Conservation (phyloP, 2,113 vertebrate species). For the Syngnathus typhle region DNA sequence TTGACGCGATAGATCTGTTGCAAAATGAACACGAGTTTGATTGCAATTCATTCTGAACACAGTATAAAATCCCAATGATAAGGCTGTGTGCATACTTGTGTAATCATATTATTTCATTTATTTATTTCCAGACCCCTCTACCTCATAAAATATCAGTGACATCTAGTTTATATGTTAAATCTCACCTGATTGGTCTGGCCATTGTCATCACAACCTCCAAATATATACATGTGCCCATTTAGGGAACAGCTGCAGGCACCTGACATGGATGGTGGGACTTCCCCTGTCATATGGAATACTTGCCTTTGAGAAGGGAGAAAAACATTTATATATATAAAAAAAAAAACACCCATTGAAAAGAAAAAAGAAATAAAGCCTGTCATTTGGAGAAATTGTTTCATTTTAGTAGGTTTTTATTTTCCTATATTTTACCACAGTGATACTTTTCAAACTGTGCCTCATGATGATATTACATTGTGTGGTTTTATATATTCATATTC, state of each 20-base stretch:
- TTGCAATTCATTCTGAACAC: too few species aligned
- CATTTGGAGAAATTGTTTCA: too few species aligned
- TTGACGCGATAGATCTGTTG: constrained; percentile 83
- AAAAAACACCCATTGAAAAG: too few species aligned
- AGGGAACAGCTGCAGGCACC: constrained; percentile 84
- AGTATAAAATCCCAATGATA: too few species aligned
- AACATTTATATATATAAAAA: not conserved
- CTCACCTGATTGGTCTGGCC: constrained; percentile 89
- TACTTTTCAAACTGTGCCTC: too few species aligned
- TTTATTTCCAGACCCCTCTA: too few species aligned
- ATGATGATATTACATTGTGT: too few species aligned
- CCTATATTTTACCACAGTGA: too few species aligned
- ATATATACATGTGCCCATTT: constrained; percentile 82
- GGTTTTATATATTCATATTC: constrained; percentile 8
- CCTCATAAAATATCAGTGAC: not conserved
- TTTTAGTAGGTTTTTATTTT: too few species aligned
- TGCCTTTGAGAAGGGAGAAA: constrained; percentile 70
- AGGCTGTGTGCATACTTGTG: too few species aligned
- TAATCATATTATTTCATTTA: too few species aligned
- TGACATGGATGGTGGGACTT: constrained; percentile 86
- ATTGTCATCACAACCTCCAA: constrained; percentile 90
- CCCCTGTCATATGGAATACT: constrained; percentile 81
- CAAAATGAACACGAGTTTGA: constrained; percentile 6
- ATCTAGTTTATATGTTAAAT: not conserved
- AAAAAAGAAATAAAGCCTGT: too few species aligned